Percentiles rank a stretch among this genome's conserved stretches.
Conservation (phyloP, 2,888 invertebrate genomes). For the Limnephilus rhombicus region DNA sequence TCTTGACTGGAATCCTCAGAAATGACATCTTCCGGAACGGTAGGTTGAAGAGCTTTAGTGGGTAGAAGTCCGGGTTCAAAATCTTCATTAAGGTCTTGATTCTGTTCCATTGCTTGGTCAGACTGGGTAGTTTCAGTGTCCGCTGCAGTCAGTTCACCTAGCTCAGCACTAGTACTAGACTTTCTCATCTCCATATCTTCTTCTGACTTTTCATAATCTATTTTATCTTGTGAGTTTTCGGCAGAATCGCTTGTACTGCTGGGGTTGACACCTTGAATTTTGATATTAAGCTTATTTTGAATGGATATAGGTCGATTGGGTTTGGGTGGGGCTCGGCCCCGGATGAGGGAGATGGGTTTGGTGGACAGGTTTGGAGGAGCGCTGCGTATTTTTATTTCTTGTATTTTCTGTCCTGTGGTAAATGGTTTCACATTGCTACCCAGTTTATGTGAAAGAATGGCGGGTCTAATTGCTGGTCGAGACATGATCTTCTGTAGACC, state of each 20-base stretch:
- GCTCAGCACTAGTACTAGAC: slow-evolving; percentile 10
- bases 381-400: slow-evolving; percentile 61
- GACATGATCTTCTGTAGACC: slow-evolving; percentile 71
- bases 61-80: slow-evolving; percentile 49
- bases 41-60: slow-evolving; percentile 47
- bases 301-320: slow-evolving; percentile 60
- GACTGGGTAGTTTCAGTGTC: slow-evolving; percentile 15
- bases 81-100: slow-evolving; percentile 43
- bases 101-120: slow-evolving; percentile 12
- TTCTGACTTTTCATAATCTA: slow-evolving; percentile 14
- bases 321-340: slow-evolving; percentile 70
- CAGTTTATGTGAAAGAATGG: slow-evolving; percentile 71
- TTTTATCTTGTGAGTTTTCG: slow-evolving; percentile 57
- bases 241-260: slow-evolving; percentile 19
- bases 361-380: slow-evolving; percentile 69
- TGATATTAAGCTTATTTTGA: slow-evolving; percentile 62
- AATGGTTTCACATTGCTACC: slow-evolving; percentile 70
- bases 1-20: slow-evolving; percentile 66
- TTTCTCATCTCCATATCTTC: neutral
- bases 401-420: slow-evolving; percentile 69
- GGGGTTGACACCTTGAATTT: slow-evolving; percentile 59
- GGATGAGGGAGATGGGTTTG: slow-evolving; percentile 72
- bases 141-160: neutral
- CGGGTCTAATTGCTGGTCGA: slow-evolving; percentile 70
- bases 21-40: slow-evolving; percentile 59